Evolutionary conservation across 2,797 vertebrate species (phyloP), one percentile per base, ranked within the genome.

Genomic region (Melanotaenia parkinsoni): DNA sequence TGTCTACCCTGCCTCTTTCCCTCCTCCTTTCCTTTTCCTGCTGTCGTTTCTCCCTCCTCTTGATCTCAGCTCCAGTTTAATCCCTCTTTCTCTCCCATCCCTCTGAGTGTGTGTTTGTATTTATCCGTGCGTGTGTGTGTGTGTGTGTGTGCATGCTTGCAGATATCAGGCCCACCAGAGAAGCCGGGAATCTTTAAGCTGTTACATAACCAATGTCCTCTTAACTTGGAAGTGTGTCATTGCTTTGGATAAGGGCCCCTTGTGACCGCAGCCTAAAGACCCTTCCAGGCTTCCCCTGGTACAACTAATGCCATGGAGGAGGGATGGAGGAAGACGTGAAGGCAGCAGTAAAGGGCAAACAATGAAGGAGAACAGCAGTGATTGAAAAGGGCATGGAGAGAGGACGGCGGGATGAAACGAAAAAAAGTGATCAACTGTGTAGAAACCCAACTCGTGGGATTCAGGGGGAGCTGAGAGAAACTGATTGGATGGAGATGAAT

Each of bases 171-270:
- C 81, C 85, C 84, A 87, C 76, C 86, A 80, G 81, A 77, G 80
- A 51, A 86, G 78, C 69, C 50, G n/a, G 71, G 37, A 74, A 79
- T 85, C 81, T 86, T 89, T 79, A 85, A 86, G 81, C 84, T 73
- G 77, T 92, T 91, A 88, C 71, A 50, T 90, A 92, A 92, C 86
- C 88, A 82, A 83, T 65, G 77, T 89, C 84, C 88, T 83, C 83
- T 89, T 86, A 86, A 88, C 88, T 88, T 89, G 83, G 69, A 91
- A 90, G 88, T 90, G 85, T 92, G 89, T 88, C 86, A 85, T 90
- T 81, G 81, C 71, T 83, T 72, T 70, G 72, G 86, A 89, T 86
- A 73, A 90, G 74, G 64, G 75, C 69, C 82, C 77, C 76, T 77
- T 33, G 79, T 72, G 84, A 79, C 63, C 70, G 10, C 50, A 10